These are phyloP conservation scores for Eupithecia subfuscata DNA, from an alignment of 2,888 invertebrate species.

Conservation along the genomic window DNA sequence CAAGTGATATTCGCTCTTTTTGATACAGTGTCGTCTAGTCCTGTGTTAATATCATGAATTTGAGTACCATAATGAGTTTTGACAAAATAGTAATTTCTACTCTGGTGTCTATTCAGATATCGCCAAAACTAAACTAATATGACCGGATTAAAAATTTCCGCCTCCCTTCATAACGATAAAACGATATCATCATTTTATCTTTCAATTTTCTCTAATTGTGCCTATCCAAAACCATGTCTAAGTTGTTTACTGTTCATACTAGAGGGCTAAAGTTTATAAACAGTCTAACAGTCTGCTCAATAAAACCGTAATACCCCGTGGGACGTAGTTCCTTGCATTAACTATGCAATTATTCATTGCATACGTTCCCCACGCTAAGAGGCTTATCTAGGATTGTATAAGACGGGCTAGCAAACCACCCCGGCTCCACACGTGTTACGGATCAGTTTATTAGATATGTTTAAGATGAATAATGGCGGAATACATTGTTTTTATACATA, in stretches of 20 bases:
- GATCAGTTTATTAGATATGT: background rate
- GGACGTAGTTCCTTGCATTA: slow-evolving; percentile 19
- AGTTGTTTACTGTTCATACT: background rate
- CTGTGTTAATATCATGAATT: no score
- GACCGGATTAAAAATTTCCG: no score
- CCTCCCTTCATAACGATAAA: no score
- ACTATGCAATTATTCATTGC: slow-evolving; percentile 35
- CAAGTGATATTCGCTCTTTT: no score
- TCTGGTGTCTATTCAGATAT: no score
- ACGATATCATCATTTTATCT: no score
- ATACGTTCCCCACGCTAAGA: slow-evolving; percentile 11
- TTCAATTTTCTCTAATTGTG: background rate
- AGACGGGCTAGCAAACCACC: background rate
- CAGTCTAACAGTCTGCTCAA: slow-evolving; percentile 11
- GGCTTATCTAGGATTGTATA: background rate
- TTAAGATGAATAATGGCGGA: no score
- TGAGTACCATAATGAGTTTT: no score
- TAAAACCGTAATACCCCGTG: slow-evolving; percentile 23
- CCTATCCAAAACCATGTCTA: background rate
- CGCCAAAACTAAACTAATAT: no score
- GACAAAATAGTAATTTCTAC: no score
- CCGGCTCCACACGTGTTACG: background rate
- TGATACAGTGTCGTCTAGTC: no score
- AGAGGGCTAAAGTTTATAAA: slow-evolving; percentile 1
- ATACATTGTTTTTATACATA: no score